Evolutionary conservation across 2,797 vertebrate species (phyloP), one percentile per base, ranked within the genome.

Genomic region (Pterois miles): DNA sequence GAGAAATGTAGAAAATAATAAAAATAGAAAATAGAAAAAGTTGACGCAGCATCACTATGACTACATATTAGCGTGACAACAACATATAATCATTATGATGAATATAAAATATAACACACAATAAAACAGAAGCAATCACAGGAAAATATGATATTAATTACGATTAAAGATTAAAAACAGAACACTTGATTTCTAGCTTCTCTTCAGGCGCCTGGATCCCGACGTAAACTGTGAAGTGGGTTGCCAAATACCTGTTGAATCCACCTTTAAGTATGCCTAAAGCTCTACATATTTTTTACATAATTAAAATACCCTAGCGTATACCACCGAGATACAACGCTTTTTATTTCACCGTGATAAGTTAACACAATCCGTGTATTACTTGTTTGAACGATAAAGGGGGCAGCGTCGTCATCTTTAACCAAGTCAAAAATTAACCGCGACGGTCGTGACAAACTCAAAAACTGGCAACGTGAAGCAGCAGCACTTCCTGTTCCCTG

Each of bases 381-480:
- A 29, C 6, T 5, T 33, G 6, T 43, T 1, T 20, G 1, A 12
- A 7, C 3, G 4, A 34, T 2, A 40, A 31, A 34, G 10, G 4
- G 22, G 18, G 2, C 11, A 56, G 65, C 23, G 23, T n/a, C 25
- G 12, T 31, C 3, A 8, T n/a, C 8, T 20, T 34, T n/a, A 34
- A 63, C 8, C 2, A 31, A 36, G 29, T 59, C 23, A 53, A 22
- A 3, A 29, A 50, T 65, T 65, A 25, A 34, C 62, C 43, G 18
- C 12, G 9, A 23, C 23, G 3, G 50, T 46, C 27, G 27, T 10
- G 4, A 29, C 12, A 3, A 31, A 33, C 18, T 5, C 36, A 14
- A 7, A 71, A 69, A 25, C 68, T 86, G 87, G 89, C 85, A 87
- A 88, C 82, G 1, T 2, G 9, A 11, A 2, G 6, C 46, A 20